Evolutionary conservation across 2,113 vertebrate genomes (phyloP).

Genomic region (Oreochromis aureus): DNA sequence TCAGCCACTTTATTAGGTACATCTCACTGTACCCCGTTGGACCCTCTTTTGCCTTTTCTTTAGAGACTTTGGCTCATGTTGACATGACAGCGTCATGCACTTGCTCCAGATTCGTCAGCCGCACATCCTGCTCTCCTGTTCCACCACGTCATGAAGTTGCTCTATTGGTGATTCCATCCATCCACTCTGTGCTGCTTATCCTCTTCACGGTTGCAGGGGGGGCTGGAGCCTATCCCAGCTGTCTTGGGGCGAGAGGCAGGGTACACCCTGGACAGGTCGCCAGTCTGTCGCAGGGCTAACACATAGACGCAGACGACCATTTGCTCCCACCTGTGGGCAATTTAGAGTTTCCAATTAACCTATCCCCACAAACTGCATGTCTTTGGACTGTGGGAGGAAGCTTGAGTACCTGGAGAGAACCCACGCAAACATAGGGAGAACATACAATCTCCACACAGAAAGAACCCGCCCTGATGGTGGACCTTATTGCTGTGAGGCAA

Average conservation of each 20-base stretch:
- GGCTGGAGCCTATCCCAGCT: neutral
- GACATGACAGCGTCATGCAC: neutral
- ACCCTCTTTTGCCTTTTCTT: neutral
- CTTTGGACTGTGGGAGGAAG: neutral
- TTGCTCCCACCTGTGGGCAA: accelerated
- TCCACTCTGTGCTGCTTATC: neutral
- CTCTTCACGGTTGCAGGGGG: accelerated
- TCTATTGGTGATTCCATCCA: neutral
- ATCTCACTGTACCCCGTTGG: neutral
- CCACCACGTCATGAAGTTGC: neutral
- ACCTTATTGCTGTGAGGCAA: neutral
- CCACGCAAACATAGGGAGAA: neutral
- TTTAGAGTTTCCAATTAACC: accelerated
- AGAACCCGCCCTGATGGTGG: accelerated
- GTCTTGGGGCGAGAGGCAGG: neutral
- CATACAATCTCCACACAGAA: neutral
- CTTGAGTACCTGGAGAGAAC: neutral
- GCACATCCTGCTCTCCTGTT: neutral
- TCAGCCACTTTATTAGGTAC: neutral
- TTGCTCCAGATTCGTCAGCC: neutral
- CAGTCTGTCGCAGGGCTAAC: neutral
- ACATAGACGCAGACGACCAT: accelerated
- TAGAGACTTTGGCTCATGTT: neutral
- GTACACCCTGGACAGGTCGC: neutral
- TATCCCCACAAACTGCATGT: neutral